Percentiles rank a stretch among this genome's conserved stretches.
Conservation (phyloP, 1,140 invertebrate genomes). For the Drosophila jambulina region DNA sequence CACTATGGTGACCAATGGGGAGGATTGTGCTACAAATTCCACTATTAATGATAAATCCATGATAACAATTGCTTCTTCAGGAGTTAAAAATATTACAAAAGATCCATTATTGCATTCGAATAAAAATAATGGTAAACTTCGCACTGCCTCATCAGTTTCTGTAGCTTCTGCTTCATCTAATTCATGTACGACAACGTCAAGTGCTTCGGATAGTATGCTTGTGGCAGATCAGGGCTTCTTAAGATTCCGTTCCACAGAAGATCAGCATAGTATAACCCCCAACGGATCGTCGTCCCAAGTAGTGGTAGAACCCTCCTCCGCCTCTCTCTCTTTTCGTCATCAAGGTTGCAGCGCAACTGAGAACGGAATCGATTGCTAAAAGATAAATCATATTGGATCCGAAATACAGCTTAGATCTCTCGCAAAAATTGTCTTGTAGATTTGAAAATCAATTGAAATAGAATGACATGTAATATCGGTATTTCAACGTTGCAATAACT, state of each 20-base stretch:
- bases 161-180: conserved; percentile 40
- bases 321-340: conserved; percentile 27
- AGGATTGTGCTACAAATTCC: conserved; percentile 27
- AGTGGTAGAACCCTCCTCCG: conserved; percentile 30
- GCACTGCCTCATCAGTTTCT: conserved; percentile 18
- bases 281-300: conserved; percentile 17
- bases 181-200: conserved; percentile 45
- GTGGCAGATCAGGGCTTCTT: conserved; percentile 94
- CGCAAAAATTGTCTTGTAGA: not conserved
- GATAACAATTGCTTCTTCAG: conserved; percentile 1
- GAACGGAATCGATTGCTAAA: conserved; percentile 47
- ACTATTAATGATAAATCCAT: conserved; percentile 18
- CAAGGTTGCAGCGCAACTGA: conserved; percentile 49
- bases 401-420: conserved; percentile 8
- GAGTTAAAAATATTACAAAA: conserved; percentile 19
- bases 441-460: conserved; percentile 10
- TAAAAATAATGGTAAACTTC: conserved; percentile 45
- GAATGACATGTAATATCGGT: not conserved
- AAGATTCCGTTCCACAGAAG: conserved; percentile 90
- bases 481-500: not conserved
- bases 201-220: conserved; percentile 88
- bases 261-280: conserved; percentile 60
- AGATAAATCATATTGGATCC: not conserved
- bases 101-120: conserved; percentile 26
- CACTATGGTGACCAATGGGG: conserved; percentile 22